Evolutionary conservation across 2,113 vertebrate species (phyloP).

Genomic region (Anthoscopus minutus): DNA sequence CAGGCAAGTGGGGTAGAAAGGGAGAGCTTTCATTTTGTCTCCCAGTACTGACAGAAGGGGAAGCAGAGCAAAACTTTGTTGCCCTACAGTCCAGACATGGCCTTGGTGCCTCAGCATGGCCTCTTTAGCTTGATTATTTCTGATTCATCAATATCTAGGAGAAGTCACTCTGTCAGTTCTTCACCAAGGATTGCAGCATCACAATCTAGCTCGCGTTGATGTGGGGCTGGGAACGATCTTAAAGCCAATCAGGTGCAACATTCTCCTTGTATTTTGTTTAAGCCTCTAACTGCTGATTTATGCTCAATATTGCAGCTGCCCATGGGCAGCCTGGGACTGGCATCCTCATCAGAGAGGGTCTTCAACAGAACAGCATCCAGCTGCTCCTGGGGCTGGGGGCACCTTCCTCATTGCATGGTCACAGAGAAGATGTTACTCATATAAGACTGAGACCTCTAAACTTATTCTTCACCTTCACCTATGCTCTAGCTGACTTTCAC

Average conservation of each 20-base stretch:
- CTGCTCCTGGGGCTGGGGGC: background rate
- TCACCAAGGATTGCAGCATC: background rate
- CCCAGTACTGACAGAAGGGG: background rate
- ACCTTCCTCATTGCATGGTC: background rate
- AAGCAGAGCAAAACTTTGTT: background rate
- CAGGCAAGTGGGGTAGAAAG: background rate
- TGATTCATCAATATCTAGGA: rapidly evolving
- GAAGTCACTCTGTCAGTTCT: background rate
- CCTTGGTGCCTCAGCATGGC: too few relatives aligned
- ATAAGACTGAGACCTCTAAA: background rate
- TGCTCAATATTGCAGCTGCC: background rate
- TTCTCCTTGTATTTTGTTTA: background rate
- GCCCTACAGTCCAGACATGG: background rate
- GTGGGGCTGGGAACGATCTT: background rate
- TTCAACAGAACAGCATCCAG: background rate
- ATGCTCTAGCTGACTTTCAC: background rate
- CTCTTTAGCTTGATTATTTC: background rate
- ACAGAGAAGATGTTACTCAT: background rate
- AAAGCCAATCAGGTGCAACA: background rate
- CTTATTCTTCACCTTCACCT: background rate
- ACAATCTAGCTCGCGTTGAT: background rate
- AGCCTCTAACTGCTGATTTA: background rate
- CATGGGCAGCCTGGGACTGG: background rate
- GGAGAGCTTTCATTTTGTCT: background rate
- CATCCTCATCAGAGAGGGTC: background rate